Percentiles rank a stretch among this genome's conserved stretches.
These are phyloP conservation scores for Didymodactylos carnosus DNA, from an alignment of 2,888 invertebrate genomes.

Conservation along the genomic window DNA sequence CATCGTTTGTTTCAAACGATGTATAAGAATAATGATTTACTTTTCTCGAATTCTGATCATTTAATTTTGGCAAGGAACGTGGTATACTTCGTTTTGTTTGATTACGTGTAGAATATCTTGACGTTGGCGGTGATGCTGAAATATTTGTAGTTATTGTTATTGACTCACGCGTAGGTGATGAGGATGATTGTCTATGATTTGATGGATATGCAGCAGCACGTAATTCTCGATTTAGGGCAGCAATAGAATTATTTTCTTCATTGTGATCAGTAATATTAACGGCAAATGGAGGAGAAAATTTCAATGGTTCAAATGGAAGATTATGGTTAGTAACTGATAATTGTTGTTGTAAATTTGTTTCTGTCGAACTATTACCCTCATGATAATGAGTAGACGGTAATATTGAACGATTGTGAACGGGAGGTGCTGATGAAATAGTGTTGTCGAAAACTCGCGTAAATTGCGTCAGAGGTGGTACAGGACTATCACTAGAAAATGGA, in stretches of 20 bases:
- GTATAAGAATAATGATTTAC: no score
- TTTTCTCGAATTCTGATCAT: no score
- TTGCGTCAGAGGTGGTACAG: neutral
- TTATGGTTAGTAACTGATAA: no score
- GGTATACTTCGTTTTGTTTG: neutral
- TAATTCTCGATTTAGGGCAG: neutral
- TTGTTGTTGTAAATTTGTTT: no score
- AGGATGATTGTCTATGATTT: neutral
- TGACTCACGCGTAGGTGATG: neutral
- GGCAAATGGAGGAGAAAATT: neutral
- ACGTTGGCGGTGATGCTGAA: no score
- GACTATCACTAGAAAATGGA: neutral
- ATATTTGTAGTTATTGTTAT: neutral
- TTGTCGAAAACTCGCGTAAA: no score
- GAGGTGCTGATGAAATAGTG: neutral
- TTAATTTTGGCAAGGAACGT: neutral
- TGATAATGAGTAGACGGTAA: neutral
- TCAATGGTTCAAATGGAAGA: neutral
- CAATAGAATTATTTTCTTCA: neutral
- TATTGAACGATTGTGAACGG: neutral
- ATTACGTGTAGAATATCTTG: neutral
- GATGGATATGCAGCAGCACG: neutral
- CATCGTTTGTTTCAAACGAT: no score
- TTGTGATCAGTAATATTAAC: no score
- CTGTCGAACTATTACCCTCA: no score